Conservation (phyloP, 2,113 vertebrate genomes). For the Potamarius usumacintae region DNA sequence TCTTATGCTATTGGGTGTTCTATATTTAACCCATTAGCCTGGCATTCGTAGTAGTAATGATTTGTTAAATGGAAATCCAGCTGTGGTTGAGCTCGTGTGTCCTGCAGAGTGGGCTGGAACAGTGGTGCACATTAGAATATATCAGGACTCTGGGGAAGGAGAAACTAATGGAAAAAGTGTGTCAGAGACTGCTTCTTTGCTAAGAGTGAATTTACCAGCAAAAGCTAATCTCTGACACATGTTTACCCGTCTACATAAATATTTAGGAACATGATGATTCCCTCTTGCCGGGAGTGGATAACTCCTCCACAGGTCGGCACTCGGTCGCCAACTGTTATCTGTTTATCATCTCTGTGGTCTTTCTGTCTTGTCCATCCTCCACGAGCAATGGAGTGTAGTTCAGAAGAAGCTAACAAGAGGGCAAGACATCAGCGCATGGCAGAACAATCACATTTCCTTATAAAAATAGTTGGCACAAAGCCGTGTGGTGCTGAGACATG, state of each 20-base stretch:
- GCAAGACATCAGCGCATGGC: not conserved
- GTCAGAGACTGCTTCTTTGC: constrained; percentile 1
- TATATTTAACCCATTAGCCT: not conserved
- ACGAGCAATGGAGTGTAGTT: not conserved
- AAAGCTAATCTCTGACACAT: constrained; percentile 54
- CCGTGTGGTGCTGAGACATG: not conserved
- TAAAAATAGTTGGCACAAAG: constrained; percentile 3
- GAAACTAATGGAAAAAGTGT: constrained; percentile 27
- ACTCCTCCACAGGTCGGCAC: constrained; percentile 33
- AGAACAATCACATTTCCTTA: not conserved
- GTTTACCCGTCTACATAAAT: constrained; percentile 57
- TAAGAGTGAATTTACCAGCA: constrained; percentile 36
- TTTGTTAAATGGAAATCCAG: constrained; percentile 12
- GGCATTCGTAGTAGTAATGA: no score
- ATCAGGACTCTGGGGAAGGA: constrained; percentile 25
- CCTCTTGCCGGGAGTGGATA: constrained; percentile 38
- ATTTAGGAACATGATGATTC: constrained; percentile 50
- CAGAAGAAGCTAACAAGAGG: not conserved
- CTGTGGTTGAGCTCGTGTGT: constrained; percentile 31
- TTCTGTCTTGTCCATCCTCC: not conserved
- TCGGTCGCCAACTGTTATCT: constrained; percentile 49
- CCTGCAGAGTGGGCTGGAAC: constrained; percentile 33
- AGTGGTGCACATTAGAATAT: constrained; percentile 32
- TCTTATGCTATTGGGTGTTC: not conserved
- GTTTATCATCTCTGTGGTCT: constrained; percentile 40